Percentiles rank a stretch among this genome's conserved stretches.
phyloP scores from a whole-genome alignment of 2,888 invertebrate genomes.

The Ophioninae sp. region DNA sequence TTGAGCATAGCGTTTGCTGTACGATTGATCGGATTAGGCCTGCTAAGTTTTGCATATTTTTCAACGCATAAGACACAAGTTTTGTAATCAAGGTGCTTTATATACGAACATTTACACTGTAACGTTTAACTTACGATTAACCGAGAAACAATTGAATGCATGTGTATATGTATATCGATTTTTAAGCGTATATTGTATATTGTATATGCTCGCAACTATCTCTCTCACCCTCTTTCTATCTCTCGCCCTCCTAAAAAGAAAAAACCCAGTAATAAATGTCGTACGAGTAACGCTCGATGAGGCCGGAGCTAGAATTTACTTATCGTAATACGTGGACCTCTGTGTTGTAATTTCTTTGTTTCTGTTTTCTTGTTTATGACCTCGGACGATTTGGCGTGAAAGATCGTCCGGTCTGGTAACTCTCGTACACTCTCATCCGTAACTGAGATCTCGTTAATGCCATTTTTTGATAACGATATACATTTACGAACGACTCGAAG shows the following conservation, averaged over 20 bases:
- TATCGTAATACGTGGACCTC: conserved; percentile 66
- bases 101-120: conserved; percentile 67
- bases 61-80: conserved; percentile 65
- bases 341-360: conserved; percentile 60
- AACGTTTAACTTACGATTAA: conserved; percentile 61
- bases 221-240: neutral
- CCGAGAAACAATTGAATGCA: conserved; percentile 64
- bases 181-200: conserved; percentile 67
- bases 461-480: conserved; percentile 72
- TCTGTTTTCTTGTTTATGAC: conserved; percentile 14
- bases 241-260: conserved; percentile 35
- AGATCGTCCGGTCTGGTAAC: conserved; percentile 32
- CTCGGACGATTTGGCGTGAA: conserved; percentile 46
- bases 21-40: conserved; percentile 59
- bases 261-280: conserved; percentile 61
- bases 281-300: conserved; percentile 67
- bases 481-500: conserved; percentile 47
- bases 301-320: conserved; percentile 64
- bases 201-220: conserved; percentile 55
- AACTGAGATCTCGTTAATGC: conserved; percentile 75
- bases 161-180: conserved; percentile 71
- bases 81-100: conserved; percentile 77
- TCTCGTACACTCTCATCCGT: conserved; percentile 55
- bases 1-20: conserved; percentile 34
- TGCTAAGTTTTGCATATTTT: conserved; percentile 71